phyloP scores from a whole-genome alignment of 2,888 invertebrate species.

The Thera britannica region DNA sequence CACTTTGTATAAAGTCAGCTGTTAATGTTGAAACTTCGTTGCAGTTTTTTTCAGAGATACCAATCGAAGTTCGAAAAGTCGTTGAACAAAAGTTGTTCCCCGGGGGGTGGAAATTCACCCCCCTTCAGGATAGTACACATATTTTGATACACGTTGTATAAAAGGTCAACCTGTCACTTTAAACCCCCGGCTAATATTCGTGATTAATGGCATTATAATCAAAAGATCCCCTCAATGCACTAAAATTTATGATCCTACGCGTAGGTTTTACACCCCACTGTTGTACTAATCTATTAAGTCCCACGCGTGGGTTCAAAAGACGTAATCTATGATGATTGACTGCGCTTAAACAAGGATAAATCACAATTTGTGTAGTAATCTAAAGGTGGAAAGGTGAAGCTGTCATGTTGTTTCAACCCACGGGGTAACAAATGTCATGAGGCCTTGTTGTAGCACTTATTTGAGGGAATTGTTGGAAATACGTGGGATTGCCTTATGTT shows the following conservation, averaged over 20 bases:
- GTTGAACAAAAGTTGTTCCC: too few relatives aligned
- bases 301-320: constrained; percentile 8
- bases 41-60: too few relatives aligned
- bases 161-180: too few relatives aligned
- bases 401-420: constrained; percentile 21
- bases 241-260: neutral
- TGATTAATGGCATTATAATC: too few relatives aligned
- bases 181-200: too few relatives aligned
- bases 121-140: too few relatives aligned
- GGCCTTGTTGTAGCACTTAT: constrained; percentile 1
- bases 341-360: constrained; percentile 8
- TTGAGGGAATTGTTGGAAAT: neutral
- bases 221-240: neutral
- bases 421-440: constrained; percentile 22
- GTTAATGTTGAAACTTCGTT: too few relatives aligned
- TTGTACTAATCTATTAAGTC: constrained; percentile 2
- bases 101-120: too few relatives aligned
- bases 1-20: too few relatives aligned
- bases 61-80: too few relatives aligned
- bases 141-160: too few relatives aligned
- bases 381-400: constrained; percentile 11
- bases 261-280: neutral
- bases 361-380: constrained; percentile 17
- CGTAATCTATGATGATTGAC: constrained; percentile 18
- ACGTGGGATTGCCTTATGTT: constrained; percentile 6